Percentiles rank a stretch among this genome's conserved stretches.
Conservation (phyloP, 2,888 invertebrate species). For the Chymomyza fuscimana region DNA sequence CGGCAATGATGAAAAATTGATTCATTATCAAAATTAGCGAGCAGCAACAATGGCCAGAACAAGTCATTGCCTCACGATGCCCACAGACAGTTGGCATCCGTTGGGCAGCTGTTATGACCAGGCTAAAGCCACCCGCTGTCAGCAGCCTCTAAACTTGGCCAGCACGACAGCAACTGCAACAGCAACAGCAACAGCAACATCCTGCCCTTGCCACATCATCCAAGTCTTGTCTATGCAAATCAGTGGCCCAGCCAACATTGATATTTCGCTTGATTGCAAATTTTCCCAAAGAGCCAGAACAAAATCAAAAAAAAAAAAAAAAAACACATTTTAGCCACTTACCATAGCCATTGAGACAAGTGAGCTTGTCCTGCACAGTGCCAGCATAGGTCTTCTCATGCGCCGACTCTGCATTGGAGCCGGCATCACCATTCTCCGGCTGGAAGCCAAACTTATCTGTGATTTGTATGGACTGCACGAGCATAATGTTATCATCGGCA, state of each 20-base stretch:
- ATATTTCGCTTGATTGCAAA: slow-evolving; percentile 66
- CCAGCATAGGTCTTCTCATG: slow-evolving; percentile 88
- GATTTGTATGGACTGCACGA: slow-evolving; percentile 95
- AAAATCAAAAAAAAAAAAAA: background rate
- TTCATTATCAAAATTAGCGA: slow-evolving; percentile 74
- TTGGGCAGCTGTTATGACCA: slow-evolving; percentile 1
- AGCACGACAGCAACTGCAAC: slow-evolving; percentile 46
- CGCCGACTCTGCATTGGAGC: slow-evolving; percentile 79
- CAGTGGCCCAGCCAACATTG: slow-evolving; percentile 43
- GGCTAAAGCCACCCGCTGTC: slow-evolving; percentile 49
- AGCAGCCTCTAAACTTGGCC: slow-evolving; percentile 18
- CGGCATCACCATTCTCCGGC: slow-evolving; percentile 81
- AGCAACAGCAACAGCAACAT: slow-evolving; percentile 20
- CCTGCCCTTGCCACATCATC: slow-evolving; percentile 31
- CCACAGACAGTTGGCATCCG: slow-evolving; percentile 9
- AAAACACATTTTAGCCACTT: slow-evolving; percentile 50
- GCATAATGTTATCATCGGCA: slow-evolving; percentile 89
- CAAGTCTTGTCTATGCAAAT: slow-evolving; percentile 66
- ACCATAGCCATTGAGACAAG: slow-evolving; percentile 80
- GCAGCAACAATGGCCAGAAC: slow-evolving; percentile 63
- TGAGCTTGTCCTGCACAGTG: slow-evolving; percentile 81
- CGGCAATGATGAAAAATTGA: slow-evolving; percentile 72
- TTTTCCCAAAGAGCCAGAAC: slow-evolving; percentile 58
- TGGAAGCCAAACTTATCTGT: slow-evolving; percentile 96
- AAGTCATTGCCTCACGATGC: slow-evolving; percentile 65